Percentiles rank a stretch among this genome's conserved stretches.
phyloP scores from a whole-genome alignment of 2,113 vertebrate genomes.

The Desmodus rotundus region DNA sequence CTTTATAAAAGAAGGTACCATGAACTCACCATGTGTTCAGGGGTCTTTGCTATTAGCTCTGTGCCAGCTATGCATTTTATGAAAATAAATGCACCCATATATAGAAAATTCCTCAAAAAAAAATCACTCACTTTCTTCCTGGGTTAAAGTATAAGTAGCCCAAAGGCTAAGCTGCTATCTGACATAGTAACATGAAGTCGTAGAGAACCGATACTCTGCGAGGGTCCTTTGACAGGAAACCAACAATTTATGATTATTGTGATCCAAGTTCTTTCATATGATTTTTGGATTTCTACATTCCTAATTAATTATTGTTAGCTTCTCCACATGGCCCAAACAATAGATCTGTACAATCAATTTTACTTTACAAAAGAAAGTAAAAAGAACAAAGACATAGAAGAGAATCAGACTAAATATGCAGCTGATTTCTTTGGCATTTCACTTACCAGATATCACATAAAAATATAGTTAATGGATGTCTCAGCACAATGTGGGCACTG shows the following conservation, averaged over 20 bases:
- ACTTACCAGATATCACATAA: neutral
- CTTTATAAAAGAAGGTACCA: neutral
- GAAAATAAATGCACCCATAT: neutral
- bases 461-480: neutral
- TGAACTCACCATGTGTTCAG: neutral
- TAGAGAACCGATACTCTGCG: neutral
- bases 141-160: neutral
- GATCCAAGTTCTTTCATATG: neutral
- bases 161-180: neutral
- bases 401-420: neutral
- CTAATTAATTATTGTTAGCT: neutral
- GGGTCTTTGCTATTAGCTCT: neutral
- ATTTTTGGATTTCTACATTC: neutral
- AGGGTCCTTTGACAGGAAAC: neutral
- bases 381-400: neutral
- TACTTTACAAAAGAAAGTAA: neutral
- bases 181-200: neutral
- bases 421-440: neutral
- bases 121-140: neutral
- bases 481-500: too few relatives aligned
- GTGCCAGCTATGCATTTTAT: neutral
- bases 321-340: neutral
- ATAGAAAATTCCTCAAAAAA: neutral
- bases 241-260: neutral
- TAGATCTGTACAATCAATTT: neutral